A percentile compares a stretch with the other conserved stretches of the same genome.
These are phyloP conservation scores for Amorpha juglandis DNA, from an alignment of 2,888 invertebrate species.

Conservation along the genomic window DNA sequence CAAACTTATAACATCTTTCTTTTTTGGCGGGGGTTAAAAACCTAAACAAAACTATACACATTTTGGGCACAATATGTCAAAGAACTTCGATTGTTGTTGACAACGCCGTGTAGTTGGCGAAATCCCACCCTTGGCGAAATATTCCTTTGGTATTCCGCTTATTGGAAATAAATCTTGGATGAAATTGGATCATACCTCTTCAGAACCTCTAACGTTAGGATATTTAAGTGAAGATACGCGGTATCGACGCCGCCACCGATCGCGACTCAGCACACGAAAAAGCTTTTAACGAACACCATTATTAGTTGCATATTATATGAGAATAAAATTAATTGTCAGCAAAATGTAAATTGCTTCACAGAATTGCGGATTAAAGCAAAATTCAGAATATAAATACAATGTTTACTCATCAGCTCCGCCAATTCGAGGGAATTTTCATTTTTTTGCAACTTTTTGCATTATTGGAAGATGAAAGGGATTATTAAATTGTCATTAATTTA, in stretches of 20 bases:
- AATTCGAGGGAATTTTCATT: conserved; percentile 15
- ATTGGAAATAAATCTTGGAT: conserved; percentile 75
- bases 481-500: conserved; percentile 1
- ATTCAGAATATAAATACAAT: conserved; percentile 13
- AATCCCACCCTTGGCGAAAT: conserved; percentile 62
- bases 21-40: no score
- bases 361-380: neutral
- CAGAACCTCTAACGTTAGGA: conserved; percentile 41
- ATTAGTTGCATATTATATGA: conserved; percentile 18
- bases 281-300: conserved; percentile 23
- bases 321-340: conserved; percentile 14
- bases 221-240: conserved; percentile 25
- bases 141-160: conserved; percentile 64
- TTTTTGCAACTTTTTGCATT: conserved; percentile 8
- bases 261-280: conserved; percentile 12
- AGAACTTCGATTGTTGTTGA: conserved; percentile 47
- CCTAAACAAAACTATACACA: neutral
- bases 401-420: conserved; percentile 4
- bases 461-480: conserved; percentile 3
- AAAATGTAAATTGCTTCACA: conserved; percentile 17
- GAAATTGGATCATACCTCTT: conserved; percentile 69
- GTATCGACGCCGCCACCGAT: conserved; percentile 10
- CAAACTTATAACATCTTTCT: no score
- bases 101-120: conserved; percentile 42
- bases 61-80: conserved; percentile 48